These are phyloP conservation scores for Trichoplax adhaerens DNA, from an alignment of 37 sponge, comb jelly and placozoan genomes.

Conservation along the genomic window DNA sequence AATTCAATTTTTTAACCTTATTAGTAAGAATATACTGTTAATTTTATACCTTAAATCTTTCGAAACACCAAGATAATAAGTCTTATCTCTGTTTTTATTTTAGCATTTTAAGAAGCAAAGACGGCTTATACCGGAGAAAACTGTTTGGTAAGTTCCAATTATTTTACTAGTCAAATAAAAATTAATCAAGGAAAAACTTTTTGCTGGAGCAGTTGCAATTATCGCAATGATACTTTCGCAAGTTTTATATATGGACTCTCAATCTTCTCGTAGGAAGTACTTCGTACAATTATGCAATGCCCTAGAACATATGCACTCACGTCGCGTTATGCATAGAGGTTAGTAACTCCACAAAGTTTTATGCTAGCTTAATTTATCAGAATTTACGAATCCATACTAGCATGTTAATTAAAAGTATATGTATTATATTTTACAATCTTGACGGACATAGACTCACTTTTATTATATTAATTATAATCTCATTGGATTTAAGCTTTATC, in stretches of 20 bases:
- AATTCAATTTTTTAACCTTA: no score
- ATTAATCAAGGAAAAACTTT: no score
- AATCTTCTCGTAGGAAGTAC: conserved; percentile 44
- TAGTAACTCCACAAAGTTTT: background rate
- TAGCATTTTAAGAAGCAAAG: conserved; percentile 95
- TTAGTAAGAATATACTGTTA: no score
- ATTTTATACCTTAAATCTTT: no score
- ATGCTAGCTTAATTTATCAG: background rate
- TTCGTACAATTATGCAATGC: conserved; percentile 90
- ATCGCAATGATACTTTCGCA: no score
- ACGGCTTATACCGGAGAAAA: conserved; percentile 84
- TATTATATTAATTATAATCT: background rate
- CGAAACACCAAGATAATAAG: no score
- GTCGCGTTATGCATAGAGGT: conserved; percentile 99
- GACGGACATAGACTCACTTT: background rate
- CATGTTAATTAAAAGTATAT: background rate
- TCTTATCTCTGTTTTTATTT: background rate
- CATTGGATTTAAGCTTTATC: background rate
- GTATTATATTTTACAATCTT: background rate
- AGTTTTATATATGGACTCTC: no score
- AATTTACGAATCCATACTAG: background rate
- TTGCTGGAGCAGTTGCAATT: no score
- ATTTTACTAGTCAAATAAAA: no score
- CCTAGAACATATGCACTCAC: conserved; percentile 91
- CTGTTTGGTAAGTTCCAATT: conserved; percentile 52